Evolutionary conservation across 2,888 invertebrate genomes (phyloP), one percentile per base, ranked within the genome.

Genomic region (Leptopilina drosophilae): DNA sequence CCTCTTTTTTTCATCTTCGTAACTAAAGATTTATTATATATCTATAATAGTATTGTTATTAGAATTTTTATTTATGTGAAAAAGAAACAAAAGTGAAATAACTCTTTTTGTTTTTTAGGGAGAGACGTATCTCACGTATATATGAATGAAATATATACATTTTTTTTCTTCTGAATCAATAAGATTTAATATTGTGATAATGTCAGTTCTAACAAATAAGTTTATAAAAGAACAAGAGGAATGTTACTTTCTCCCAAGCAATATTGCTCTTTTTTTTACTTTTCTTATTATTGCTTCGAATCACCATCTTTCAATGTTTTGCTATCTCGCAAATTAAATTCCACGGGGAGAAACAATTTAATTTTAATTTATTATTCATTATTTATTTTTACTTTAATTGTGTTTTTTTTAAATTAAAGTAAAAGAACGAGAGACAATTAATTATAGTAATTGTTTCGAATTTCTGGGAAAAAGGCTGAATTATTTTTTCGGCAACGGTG

Each of bases 151-250:
- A 15, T 62, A 15, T 62, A 33, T 20, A 20, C 20, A 20, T 20
- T 62, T 62, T 62, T 20, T 62, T 15, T 59, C 15, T n/a, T 9
- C 62, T 20, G 15, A 62, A 62, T 62, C 62, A 62, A 62, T 62
- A 62, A 62, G 62, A 62, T 62, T 62, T 62, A 62, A 62, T 62
- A 62, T 62, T 15, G 62, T 20, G 62, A 62, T 62, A 62, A 15
- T 62, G 62, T 62, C 62, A 62, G 9, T 7, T 62, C 62, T 15
- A 7, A 62, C 62, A 62, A 62, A 62, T 9, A 62, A 9, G 62
- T 62, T 20, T 20, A 20, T 62, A 62, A 62, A 62, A 8, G 20
- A 62, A 15, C 3, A 62, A 62, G 15, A 62, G 20, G 15, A 62
- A 62, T 15, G 12, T 62, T 6, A 20, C 15, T 15, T 59, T 59